Evolutionary conservation across 1,140 invertebrate genomes (phyloP), one percentile per base, ranked within the genome.

Genomic region (Drosophila sulfurigaster): DNA sequence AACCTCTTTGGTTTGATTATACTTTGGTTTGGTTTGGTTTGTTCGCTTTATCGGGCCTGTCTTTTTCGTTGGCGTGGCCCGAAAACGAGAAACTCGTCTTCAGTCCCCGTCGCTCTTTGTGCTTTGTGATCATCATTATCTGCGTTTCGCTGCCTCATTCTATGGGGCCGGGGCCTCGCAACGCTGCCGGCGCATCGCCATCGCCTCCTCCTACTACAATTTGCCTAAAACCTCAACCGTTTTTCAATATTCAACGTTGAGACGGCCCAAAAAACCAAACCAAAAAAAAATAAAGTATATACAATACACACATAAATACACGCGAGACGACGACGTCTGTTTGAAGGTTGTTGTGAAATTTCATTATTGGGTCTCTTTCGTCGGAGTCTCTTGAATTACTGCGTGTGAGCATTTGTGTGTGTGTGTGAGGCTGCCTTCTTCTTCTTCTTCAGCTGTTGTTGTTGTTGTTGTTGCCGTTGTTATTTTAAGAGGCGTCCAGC

Each of bases 261-360:
- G 57, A 68, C 69, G 69, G 73, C 67, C 75, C 60, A 75, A 80
- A 74, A 71, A 75, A 67, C 16, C 45, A 64, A 66, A 41, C 59
- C 13, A 13, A 68, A 58, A 63, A 60, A 75, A 49, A 20, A 48
- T 65, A 43, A 67, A 51, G 51, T 41, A 32, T 25, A 62, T 51
- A 45, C 38, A 35, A 43, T 16, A 60, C 58, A 49, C 8, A 59
- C 8, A 74, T 8, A 63, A 7, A 74, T 28, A 70, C 52, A 65
- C 35, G 54, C 67, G 58, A 79, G 76, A 79, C 80, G 74, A 65
- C 81, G 81, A 74, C 78, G 82, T 70, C 75, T 82, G 80, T 75
- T 81, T 85, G 83, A 89, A 90, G 81, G 86, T 90, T 89, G 85
- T 88, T 88, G 86, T 90, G 86, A 89, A 89, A 89, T 90, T 89